Percentiles rank a stretch among this genome's conserved stretches.
Evolutionary conservation across 2,888 invertebrate species (phyloP).

Genomic region (Campoletis raptor): DNA sequence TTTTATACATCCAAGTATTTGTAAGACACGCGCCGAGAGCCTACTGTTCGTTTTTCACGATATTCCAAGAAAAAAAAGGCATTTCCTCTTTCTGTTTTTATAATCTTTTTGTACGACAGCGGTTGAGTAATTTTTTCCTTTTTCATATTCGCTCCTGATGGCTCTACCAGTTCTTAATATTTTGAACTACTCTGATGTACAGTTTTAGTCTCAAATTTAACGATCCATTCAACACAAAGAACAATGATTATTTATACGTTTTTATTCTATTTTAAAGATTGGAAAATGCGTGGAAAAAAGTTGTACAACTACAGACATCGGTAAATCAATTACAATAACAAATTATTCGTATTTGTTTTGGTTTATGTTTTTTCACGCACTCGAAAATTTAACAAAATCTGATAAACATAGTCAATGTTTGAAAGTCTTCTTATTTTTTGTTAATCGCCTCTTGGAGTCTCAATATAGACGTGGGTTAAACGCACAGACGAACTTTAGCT

Average conservation of each 20-base stretch:
- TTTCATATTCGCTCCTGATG: not conserved
- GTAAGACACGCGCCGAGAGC: conserved; percentile 60
- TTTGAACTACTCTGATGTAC: not conserved
- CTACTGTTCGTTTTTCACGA: conserved; percentile 58
- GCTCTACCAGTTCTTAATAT: not conserved
- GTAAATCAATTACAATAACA: conserved; percentile 9
- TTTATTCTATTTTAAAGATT: not conserved
- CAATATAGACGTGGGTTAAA: not conserved
- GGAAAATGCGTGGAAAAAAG: not conserved
- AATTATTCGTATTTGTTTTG: not conserved
- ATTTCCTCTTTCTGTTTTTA: not conserved
- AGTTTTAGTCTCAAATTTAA: not conserved
- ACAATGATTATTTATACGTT: not conserved
- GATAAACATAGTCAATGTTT: not conserved
- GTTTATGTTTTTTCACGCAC: not conserved
- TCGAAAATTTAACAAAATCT: not conserved
- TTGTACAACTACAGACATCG: too few species aligned
- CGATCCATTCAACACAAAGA: not conserved
- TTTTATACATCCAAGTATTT: conserved; percentile 62
- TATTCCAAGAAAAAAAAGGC: conserved; percentile 12
- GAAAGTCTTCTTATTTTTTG: not conserved
- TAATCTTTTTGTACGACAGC: not conserved
- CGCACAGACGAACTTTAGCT: conserved; percentile 23
- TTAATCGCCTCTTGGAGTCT: conserved; percentile 23
- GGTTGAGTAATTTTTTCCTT: not conserved